Evolutionary conservation across 2,113 vertebrate species (phyloP).

Genomic region (Lepus europaeus): DNA sequence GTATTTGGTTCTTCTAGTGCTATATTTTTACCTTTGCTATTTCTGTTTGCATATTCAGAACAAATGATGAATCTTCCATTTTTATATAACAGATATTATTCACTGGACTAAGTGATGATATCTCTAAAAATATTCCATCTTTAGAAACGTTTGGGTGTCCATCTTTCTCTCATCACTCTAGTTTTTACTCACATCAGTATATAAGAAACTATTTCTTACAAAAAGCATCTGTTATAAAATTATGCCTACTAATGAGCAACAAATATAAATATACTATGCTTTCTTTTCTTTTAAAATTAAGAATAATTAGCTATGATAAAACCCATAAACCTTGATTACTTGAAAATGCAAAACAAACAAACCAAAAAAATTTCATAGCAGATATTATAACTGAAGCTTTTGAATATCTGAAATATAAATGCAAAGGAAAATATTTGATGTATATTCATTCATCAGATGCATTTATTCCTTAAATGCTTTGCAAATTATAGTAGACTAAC

Average conservation of each 20-base stretch:
- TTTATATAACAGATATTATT: slow-evolving; percentile 47
- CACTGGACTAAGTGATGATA: background rate
- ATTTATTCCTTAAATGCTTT: background rate
- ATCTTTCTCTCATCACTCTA: slow-evolving; percentile 13
- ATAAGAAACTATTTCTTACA: slow-evolving; percentile 34
- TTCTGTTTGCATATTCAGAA: slow-evolving; percentile 68
- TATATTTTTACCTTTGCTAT: slow-evolving; percentile 67
- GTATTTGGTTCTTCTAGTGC: slow-evolving; percentile 32
- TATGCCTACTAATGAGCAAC: background rate
- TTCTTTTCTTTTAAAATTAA: slow-evolving; percentile 62
- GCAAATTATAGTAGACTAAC: background rate
- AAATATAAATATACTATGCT: background rate
- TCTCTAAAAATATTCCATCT: slow-evolving; percentile 41
- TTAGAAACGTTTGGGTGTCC: slow-evolving; percentile 23
- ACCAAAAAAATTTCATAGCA: background rate
- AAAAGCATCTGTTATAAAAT: slow-evolving; percentile 19
- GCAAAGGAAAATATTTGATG: background rate
- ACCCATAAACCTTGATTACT: background rate
- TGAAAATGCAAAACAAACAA: background rate
- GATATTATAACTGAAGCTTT: background rate
- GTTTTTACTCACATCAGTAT: slow-evolving; percentile 31
- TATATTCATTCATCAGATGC: background rate
- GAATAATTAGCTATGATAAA: slow-evolving; percentile 27
- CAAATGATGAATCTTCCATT: slow-evolving; percentile 51
- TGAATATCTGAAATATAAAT: background rate